Percentiles rank a stretch among this genome's conserved stretches.
Conservation (phyloP, 2,888 invertebrate species). For the Pomacea canaliculata region DNA sequence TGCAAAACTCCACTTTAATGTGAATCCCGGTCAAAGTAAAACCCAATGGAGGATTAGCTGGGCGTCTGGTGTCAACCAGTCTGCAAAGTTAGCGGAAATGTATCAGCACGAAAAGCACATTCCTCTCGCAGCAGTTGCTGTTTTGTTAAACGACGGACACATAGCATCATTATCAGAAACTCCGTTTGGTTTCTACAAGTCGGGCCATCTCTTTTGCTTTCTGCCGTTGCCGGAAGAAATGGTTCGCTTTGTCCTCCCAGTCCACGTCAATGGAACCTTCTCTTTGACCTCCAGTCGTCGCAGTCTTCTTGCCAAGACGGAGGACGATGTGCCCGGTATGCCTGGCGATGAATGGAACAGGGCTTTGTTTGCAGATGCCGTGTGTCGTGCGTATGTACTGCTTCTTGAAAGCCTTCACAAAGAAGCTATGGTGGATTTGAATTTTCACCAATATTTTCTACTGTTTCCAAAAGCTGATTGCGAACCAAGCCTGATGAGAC, state of each 20-base stretch:
- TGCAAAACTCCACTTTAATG: neutral
- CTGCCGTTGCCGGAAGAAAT: constrained; percentile 29
- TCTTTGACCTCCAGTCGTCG: constrained; percentile 57
- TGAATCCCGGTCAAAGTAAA: neutral
- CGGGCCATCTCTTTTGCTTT: constrained; percentile 42
- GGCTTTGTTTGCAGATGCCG: constrained; percentile 40
- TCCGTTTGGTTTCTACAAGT: constrained; percentile 38
- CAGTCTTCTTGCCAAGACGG: constrained; percentile 42
- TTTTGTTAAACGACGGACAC: neutral
- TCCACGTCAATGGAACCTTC: constrained; percentile 64
- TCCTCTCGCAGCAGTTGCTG: neutral
- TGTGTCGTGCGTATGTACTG: constrained; percentile 40
- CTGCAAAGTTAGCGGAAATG: constrained; percentile 44
- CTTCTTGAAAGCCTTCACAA: constrained; percentile 39
- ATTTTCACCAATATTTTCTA: constrained; percentile 13
- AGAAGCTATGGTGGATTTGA: neutral
- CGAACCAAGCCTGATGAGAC: neutral
- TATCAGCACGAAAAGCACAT: constrained; percentile 45
- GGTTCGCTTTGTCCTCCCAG: constrained; percentile 39
- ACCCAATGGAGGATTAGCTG: constrained; percentile 2
- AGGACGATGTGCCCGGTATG: constrained; percentile 50
- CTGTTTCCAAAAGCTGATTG: constrained; percentile 24
- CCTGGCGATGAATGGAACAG: constrained; percentile 46
- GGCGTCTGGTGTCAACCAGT: neutral
- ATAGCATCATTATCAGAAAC: neutral